A percentile compares a stretch with the other conserved stretches of the same genome.
Evolutionary conservation across 2,797 vertebrate species (phyloP).

Genomic region (Peromyscus melanophrys): DNA sequence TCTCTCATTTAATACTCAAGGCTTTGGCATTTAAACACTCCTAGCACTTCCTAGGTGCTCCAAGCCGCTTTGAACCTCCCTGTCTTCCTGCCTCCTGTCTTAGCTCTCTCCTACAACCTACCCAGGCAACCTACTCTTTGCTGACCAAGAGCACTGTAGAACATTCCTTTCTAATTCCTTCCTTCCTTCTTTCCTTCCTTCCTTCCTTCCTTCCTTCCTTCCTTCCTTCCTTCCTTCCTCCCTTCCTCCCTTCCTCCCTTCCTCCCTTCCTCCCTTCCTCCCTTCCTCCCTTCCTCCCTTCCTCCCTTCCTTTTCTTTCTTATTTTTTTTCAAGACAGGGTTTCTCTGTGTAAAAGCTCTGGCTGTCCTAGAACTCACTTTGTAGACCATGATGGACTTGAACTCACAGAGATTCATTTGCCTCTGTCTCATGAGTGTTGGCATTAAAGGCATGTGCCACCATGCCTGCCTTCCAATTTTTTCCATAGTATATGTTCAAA

Average conservation of each 20-base stretch:
- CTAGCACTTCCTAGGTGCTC: neutral
- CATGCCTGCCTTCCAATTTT: neutral
- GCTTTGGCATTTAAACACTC: neutral
- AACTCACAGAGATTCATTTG: neutral
- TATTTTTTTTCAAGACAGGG: neutral
- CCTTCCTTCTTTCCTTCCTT: no score
- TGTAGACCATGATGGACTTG: neutral
- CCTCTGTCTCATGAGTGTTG: neutral
- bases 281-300: rapidly evolving
- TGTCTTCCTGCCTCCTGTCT: neutral
- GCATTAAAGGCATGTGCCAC: neutral
- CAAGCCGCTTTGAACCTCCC: neutral
- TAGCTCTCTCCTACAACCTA: neutral
- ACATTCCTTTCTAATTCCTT: neutral
- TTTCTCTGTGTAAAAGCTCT: neutral
- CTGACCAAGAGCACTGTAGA: neutral
- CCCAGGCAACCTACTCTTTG: neutral
- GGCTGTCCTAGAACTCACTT: neutral
- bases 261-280: no score
- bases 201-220: neutral
- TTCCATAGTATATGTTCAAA: neutral
- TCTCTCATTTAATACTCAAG: neutral
- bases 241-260: no score
- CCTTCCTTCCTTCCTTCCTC: no score
- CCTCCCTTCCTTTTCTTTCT: neutral